Evolutionary conservation across 2,113 vertebrate genomes (phyloP).

Genomic region (Myocastor coypus): DNA sequence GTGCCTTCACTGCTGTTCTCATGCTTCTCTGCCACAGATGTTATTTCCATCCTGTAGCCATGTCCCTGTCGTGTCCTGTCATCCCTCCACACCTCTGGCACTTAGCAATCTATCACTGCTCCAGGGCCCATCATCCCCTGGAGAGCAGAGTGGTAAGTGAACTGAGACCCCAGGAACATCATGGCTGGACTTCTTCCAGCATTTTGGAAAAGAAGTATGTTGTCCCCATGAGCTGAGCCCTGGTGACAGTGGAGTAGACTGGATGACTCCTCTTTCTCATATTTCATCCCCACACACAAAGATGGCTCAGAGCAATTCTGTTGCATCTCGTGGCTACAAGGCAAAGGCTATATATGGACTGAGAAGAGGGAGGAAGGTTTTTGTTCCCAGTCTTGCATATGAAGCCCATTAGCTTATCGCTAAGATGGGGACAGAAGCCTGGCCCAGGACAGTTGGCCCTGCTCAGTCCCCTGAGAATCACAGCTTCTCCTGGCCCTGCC

Average conservation of each 20-base stretch:
- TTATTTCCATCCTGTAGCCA: neutral
- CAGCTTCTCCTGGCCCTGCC: neutral
- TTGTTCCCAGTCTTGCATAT: neutral
- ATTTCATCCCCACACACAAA: neutral
- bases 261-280: neutral
- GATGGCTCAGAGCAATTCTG: neutral
- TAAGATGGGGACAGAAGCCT: neutral
- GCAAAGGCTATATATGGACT: neutral
- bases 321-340: neutral
- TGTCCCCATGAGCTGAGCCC: neutral
- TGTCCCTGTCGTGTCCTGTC: neutral
- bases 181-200: neutral
- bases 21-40: neutral
- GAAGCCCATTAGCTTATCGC: neutral
- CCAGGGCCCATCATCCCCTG: neutral
- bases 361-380: too few relatives aligned
- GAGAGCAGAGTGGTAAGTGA: neutral
- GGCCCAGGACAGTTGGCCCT: neutral
- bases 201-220: neutral
- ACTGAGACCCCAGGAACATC: accelerated
- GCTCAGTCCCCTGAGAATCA: neutral
- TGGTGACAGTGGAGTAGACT: neutral
- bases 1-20: neutral
- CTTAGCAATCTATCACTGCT: too few relatives aligned
- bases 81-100: neutral